Evolutionary conservation across 2,888 invertebrate genomes (phyloP), one percentile per base, ranked within the genome.

Genomic region (Coremacera marginata): DNA sequence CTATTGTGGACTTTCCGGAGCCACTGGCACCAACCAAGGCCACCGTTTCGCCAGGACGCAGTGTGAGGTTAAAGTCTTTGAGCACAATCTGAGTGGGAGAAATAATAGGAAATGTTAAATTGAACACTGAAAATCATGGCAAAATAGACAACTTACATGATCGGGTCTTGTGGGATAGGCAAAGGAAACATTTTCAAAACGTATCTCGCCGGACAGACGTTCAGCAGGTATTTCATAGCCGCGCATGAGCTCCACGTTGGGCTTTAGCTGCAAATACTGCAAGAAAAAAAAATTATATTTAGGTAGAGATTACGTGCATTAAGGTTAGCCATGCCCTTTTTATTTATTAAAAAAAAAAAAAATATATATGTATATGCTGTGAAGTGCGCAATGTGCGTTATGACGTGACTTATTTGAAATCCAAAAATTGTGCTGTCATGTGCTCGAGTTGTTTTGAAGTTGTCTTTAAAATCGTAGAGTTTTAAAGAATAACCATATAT

Each of bases 1-100:
- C 97, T 25, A 98, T 93, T 0, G 98, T 99, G 0, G 97, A 97
- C 90, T 99, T 99, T 1, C 98, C 98, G 86, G 96, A 96, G 2
- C 98, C 98, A 57, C 97, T 98, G 0, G 95, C 93, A 0, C 98
- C 88, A 37, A 98, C 98, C 51, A 99, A 92, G 0, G 98, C 98
- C 0, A 98, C 94, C 0, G 97, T 95, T 89, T 95, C 94, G 0
- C 98, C 98, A 5, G 95, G 94, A 0, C 95, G 95, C 82, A 99
- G 92, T 75, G 91, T 92, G 72, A 99, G 89, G 85, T 92, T 95
- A 86, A 99, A 96, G 84, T 96, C 91, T 80, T 94, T 93, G 65
- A 99, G 89, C n/a, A 98, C 93, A 34, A 90, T 85, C 93, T 95
- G 90, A 52, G 90, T n/a, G 90, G 77, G 7, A 51, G 25, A 37